Percentiles rank a stretch among this genome's conserved stretches.
Evolutionary conservation across 2,888 invertebrate species (phyloP).

Genomic region (Craniophora ligustri): DNA sequence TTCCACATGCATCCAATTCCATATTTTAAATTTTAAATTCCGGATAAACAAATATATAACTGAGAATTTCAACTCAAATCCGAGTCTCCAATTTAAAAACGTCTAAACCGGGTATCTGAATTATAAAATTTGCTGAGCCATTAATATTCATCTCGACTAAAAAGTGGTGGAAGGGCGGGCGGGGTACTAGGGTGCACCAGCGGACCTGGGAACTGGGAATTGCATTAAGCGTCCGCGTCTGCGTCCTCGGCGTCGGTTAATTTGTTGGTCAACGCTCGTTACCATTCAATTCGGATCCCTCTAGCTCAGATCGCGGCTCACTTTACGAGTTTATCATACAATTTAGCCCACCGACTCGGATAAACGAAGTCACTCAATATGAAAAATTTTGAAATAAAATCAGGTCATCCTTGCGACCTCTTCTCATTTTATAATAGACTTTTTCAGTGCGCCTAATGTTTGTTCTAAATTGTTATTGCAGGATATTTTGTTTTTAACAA

Average conservation of each 20-base stretch:
- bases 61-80: constrained; percentile 20
- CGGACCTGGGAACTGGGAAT: constrained; percentile 54
- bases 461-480: constrained; percentile 47
- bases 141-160: constrained; percentile 50
- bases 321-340: constrained; percentile 60
- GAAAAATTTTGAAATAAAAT: constrained; percentile 54
- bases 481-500: constrained; percentile 37
- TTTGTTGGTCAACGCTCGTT: constrained; percentile 73
- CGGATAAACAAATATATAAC: neutral
- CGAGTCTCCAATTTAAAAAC: constrained; percentile 32
- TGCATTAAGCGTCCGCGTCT: constrained; percentile 63
- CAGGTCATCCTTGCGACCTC: constrained; percentile 38
- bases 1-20: neutral
- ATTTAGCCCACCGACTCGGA: constrained; percentile 51
- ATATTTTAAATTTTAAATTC: neutral
- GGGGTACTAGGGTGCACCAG: constrained; percentile 19
- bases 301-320: constrained; percentile 50
- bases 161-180: constrained; percentile 34
- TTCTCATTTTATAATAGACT: constrained; percentile 50
- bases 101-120: constrained; percentile 28
- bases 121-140: constrained; percentile 46
- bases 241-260: constrained; percentile 66
- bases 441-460: constrained; percentile 48
- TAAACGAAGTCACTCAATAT: constrained; percentile 58
- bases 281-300: constrained; percentile 67